A percentile compares a stretch with the other conserved stretches of the same genome.
Conservation (phyloP, 2,797 vertebrate genomes). For the Harpagifer antarcticus region DNA sequence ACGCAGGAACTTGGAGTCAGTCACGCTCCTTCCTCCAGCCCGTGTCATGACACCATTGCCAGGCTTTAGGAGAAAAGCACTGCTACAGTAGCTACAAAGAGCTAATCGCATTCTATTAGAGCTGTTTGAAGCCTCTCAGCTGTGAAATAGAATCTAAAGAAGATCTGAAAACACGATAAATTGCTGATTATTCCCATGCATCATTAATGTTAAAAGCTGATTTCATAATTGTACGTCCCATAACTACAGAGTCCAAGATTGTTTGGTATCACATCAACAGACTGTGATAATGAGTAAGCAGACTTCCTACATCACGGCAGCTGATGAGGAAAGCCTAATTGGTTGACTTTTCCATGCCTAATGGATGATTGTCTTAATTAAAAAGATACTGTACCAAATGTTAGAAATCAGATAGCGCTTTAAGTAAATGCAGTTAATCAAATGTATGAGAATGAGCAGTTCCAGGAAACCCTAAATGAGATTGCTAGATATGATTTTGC, state of each 20-base stretch:
- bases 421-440: slow-evolving; percentile 91
- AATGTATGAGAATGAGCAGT: slow-evolving; percentile 91
- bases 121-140: slow-evolving; percentile 78
- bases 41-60: slow-evolving; percentile 40
- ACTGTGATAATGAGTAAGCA: slow-evolving; percentile 88
- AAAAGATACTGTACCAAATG: slow-evolving; percentile 90
- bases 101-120: slow-evolving; percentile 78
- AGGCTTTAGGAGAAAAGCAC: slow-evolving; percentile 26
- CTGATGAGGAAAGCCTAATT: slow-evolving; percentile 90
- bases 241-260: slow-evolving; percentile 85
- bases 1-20: slow-evolving; percentile 32
- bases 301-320: slow-evolving; percentile 83
- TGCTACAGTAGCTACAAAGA: slow-evolving; percentile 61
- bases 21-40: slow-evolving; percentile 27
- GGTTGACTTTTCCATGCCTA: slow-evolving; percentile 90
- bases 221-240: slow-evolving; percentile 84
- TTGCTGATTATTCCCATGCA: slow-evolving; percentile 84
- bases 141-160: slow-evolving; percentile 78
- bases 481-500: slow-evolving; percentile 89
- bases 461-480: slow-evolving; percentile 91
- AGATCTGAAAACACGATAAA: slow-evolving; percentile 83
- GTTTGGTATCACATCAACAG: slow-evolving; percentile 87
- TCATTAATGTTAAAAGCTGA: slow-evolving; percentile 86
- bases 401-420: slow-evolving; percentile 88
- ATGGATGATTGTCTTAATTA: slow-evolving; percentile 91